Evolutionary conservation across 2,797 vertebrate species (phyloP).

Genomic region (Arctocebus calabarensis): DNA sequence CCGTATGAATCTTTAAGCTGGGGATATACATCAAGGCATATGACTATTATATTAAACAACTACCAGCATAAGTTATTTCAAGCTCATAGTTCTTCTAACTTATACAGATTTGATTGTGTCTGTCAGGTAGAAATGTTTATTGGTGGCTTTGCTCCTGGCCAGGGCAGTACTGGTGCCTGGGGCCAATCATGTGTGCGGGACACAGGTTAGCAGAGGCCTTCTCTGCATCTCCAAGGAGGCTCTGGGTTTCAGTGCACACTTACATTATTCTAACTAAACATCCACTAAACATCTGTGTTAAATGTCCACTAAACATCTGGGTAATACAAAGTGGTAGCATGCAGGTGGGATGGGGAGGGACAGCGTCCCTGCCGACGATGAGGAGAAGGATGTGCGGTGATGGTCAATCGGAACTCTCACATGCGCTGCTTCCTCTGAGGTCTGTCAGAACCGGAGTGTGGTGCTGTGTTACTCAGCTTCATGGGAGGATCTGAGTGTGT

Average conservation of each 20-base stretch:
- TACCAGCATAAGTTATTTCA: neutral
- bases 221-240: neutral
- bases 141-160: neutral
- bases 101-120: neutral
- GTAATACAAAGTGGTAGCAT: neutral
- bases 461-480: neutral
- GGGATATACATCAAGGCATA: neutral
- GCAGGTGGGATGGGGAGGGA: no score
- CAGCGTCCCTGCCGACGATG: neutral
- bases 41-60: neutral
- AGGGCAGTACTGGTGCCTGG: neutral
- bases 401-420: neutral
- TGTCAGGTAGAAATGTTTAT: conserved; percentile 24
- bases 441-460: neutral
- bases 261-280: neutral
- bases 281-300: neutral
- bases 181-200: neutral
- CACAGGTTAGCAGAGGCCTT: neutral
- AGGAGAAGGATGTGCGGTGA: neutral
- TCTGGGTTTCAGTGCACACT: neutral
- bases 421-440: neutral
- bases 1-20: neutral
- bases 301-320: neutral
- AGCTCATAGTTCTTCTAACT: neutral
- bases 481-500: neutral